phyloP scores from a whole-genome alignment of 2,888 invertebrate species.

The Nemapogon koenigi region DNA sequence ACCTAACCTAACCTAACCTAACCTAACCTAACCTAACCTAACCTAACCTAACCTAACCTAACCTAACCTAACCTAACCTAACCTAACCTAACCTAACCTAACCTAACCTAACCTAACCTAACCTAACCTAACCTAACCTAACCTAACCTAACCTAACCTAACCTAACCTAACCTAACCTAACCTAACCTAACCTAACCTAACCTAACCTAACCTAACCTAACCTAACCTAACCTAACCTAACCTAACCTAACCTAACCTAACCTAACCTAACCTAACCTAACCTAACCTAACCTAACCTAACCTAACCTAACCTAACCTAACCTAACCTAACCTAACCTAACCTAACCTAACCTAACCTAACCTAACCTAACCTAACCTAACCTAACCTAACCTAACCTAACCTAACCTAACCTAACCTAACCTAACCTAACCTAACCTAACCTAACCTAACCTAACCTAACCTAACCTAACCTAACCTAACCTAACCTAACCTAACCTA shows the following conservation, averaged over 20 bases:
- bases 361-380: conserved; percentile 17
- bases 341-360: conserved; percentile 17
- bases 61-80: conserved; percentile 11
- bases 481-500: conserved; percentile 17
- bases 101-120: conserved; percentile 13
- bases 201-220: conserved; percentile 18
- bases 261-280: conserved; percentile 13
- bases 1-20: conserved; percentile 13
- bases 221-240: conserved; percentile 16
- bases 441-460: conserved; percentile 16
- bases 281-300: conserved; percentile 13
- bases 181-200: conserved; percentile 17
- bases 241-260: conserved; percentile 13
- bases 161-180: conserved; percentile 14
- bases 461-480: conserved; percentile 17
- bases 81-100: conserved; percentile 10
- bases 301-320: conserved; percentile 12
- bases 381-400: conserved; percentile 16
- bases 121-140: conserved; percentile 13
- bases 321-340: conserved; percentile 15
- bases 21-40: conserved; percentile 14
- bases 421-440: conserved; percentile 17
- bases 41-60: conserved; percentile 14
- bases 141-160: conserved; percentile 14
- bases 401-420: conserved; percentile 15